A percentile compares a stretch with the other conserved stretches of the same genome.
Evolutionary conservation across 2,888 invertebrate genomes (phyloP).

Genomic region (Pristionchus fissidentatus): DNA sequence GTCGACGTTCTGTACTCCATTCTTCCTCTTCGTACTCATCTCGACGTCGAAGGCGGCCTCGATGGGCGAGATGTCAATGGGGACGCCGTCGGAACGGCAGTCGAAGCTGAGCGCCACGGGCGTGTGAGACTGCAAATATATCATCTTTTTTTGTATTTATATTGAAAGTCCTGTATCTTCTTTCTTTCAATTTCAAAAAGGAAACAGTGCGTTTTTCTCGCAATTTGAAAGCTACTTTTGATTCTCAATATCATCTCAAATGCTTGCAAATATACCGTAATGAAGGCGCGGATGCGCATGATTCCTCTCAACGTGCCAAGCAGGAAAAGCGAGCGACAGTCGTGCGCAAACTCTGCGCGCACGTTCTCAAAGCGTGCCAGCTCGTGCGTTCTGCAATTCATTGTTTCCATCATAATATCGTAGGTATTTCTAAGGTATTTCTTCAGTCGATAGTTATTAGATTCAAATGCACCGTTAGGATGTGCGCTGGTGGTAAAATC

Average conservation of each 20-base stretch:
- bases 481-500: no score
- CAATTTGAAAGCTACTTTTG: no score
- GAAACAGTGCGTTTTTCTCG: no score
- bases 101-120: constrained; percentile 36
- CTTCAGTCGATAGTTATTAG: no score
- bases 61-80: constrained; percentile 29
- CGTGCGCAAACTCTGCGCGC: constrained; percentile 11
- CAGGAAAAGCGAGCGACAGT: constrained; percentile 1
- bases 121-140: not conserved
- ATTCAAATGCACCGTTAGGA: no score
- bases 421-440: no score
- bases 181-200: no score
- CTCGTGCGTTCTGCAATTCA: constrained; percentile 9
- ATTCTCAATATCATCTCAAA: no score
- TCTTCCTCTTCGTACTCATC: constrained; percentile 58
- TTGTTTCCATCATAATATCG: not conserved
- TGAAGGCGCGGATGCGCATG: not conserved
- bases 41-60: constrained; percentile 56
- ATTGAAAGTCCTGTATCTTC: no score
- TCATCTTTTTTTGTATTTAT: not conserved
- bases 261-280: not conserved
- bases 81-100: constrained; percentile 16
- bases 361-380: constrained; percentile 31
- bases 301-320: constrained; percentile 25
- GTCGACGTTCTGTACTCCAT: constrained; percentile 31